A percentile compares a stretch with the other conserved stretches of the same genome.
These are phyloP conservation scores for Artemisiospiza belli DNA, from an alignment of 2,113 vertebrate species.

Conservation along the genomic window DNA sequence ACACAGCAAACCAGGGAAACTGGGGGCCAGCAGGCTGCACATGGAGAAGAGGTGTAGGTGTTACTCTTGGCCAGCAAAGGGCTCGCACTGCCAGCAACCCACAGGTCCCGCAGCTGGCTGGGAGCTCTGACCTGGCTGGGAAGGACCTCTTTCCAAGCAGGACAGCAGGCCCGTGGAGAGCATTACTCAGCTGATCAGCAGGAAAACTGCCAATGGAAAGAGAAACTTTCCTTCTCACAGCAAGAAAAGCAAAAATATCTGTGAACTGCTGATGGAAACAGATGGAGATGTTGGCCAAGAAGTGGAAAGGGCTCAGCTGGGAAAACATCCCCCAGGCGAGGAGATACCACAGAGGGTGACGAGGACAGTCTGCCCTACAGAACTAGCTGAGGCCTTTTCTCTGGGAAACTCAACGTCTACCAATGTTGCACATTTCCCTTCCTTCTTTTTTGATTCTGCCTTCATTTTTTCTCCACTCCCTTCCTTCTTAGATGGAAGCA, in stretches of 20 bases:
- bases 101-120: constrained; percentile 41
- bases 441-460: not conserved
- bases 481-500: not conserved
- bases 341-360: not conserved
- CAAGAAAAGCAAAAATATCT: constrained; percentile 18
- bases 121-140: not conserved
- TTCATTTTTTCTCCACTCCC: not conserved
- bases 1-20: not conserved
- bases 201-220: constrained; percentile 47
- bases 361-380: not conserved
- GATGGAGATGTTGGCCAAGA: constrained; percentile 21
- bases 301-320: not conserved
- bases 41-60: constrained; percentile 27
- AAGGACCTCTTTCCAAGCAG: constrained; percentile 46
- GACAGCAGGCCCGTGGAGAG: constrained; percentile 55
- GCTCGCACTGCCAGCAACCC: not conserved
- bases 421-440: not conserved
- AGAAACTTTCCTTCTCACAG: constrained; percentile 56
- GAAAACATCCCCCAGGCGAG: not conserved
- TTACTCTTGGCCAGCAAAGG: constrained; percentile 30
- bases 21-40: not conserved
- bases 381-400: not conserved
- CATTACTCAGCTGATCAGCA: constrained; percentile 58
- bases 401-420: not conserved
- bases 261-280: constrained; percentile 52